Evolutionary conservation across 1,140 invertebrate genomes (phyloP), one percentile per base, ranked within the genome.

Genomic region (Nephila pilipes): DNA sequence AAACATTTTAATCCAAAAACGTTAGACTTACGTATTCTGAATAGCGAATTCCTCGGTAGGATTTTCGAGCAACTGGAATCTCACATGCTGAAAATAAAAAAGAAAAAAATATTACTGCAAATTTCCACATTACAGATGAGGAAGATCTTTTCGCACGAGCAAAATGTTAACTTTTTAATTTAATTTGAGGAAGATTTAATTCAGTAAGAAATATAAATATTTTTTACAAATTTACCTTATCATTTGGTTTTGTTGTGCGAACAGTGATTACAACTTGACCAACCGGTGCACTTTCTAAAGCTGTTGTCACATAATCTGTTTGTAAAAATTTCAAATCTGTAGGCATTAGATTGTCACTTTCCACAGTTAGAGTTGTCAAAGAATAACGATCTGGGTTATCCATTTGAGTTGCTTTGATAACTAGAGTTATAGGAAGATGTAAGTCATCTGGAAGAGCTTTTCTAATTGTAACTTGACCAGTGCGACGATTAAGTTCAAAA

Each of bases 371-470:
- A 0, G 98, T 98, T 8, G 98, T 97, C 90, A 98, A 95, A 4
- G 98, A 97, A 95, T 98, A 98, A 69, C 98, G 96, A 95, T 99
- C 98, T 0, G 97, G 96, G 96, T 99, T 99, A 95, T 99, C 98
- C 81, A 97, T 96, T 95, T 99, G 98, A 0, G 97, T 97, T 25
- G 98, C 98, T 97, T 98, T 95, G 2, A 98, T 96, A 29, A 98
- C 97, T 14, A 98, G 95, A 1, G 97, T 98, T 12, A 97, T 96
- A 0, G 97, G 97, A 93, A 97, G 96, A 20, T 55, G 75, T 16
- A 87, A 38, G n/a, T 94, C 87, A 16, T 94, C 88, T 12, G 96
- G 96, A 85, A 98, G 95, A 65, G 96, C 95, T 88, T 96, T 96
- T 57, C 96, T 96, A 25, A 97, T 95, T 8, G 96, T 96, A 25